A percentile compares a stretch with the other conserved stretches of the same genome.
These are phyloP conservation scores for Cassiopea andromeda DNA, from an alignment of 30 jellyfish, hydroid and myxozoan genomes.

Conservation along the genomic window DNA sequence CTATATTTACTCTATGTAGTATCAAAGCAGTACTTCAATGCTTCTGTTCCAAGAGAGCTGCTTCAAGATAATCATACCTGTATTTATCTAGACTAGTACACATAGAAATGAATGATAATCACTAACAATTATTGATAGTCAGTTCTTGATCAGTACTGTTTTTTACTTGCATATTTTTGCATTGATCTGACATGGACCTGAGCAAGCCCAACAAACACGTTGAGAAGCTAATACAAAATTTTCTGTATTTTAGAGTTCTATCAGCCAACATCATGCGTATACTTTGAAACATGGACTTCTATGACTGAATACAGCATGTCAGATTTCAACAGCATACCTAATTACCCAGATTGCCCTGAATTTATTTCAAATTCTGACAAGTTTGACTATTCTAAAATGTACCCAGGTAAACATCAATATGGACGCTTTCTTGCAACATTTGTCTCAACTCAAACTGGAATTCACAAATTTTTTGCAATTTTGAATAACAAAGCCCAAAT, in stretches of 20 bases:
- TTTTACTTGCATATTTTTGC: too few species aligned
- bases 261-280: conserved; percentile 40
- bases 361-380: conserved; percentile 28
- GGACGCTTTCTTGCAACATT: conserved; percentile 32
- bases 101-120: too few species aligned
- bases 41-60: too few species aligned
- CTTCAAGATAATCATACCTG: too few species aligned
- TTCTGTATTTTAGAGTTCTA: conserved; percentile 15
- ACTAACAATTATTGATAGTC: too few species aligned
- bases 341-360: conserved; percentile 55
- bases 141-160: too few species aligned
- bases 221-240: too few species aligned
- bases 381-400: not conserved
- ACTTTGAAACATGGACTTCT: conserved; percentile 36
- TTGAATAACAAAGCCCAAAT: conserved; percentile 23
- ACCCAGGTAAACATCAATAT: not conserved
- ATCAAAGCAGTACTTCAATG: too few species aligned
- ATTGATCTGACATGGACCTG: too few species aligned
- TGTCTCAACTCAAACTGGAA: conserved; percentile 51
- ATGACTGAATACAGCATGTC: not conserved
- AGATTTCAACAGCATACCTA: conserved; percentile 29
- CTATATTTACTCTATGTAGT: too few species aligned
- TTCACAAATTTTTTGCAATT: conserved; percentile 40
- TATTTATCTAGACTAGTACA: too few species aligned
- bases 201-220: too few species aligned